Base-by-base conservation (phyloP, 2,888 invertebrate species). In the Parascotia fuliginaria region DNA sequence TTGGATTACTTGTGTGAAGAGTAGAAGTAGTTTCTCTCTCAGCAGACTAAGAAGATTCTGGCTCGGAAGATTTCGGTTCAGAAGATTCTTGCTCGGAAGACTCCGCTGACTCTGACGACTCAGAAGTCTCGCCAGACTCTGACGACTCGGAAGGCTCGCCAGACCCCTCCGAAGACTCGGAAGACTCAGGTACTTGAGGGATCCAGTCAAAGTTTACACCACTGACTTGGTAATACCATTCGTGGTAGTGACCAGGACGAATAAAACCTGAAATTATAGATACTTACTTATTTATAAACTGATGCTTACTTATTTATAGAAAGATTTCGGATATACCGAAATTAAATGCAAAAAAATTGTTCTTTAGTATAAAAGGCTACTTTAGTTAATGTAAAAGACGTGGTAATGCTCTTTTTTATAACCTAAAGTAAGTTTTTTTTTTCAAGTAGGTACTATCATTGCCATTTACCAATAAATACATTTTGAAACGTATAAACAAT, bases 231-330 rank as follows among this genome's bases (percentile, higher is more conserved):
- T 42, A 41, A 34, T 69, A 72, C 83, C 83, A 83, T 2, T 61
- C 65, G 24, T 77, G 76, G 46, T 77, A 83, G 48, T 73, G 66
- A 3, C 76, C 79, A 0, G 80, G 70, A 0, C 82, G 75, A 15
- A 75, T 70, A 50, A 81, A 83, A 45, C 73, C 83, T 77, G 60
- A 1, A 40, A 31, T 6, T 3, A 9, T 6, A 24, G 7, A 19
- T n/a, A n/a, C n/a, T n/a, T n/a, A n/a, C n/a, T n/a, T n/a, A n/a
- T n/a, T n/a, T n/a, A n/a, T n/a, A n/a, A n/a, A n/a, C n/a, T n/a
- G n/a, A n/a, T n/a, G n/a, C n/a, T n/a, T n/a, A n/a, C n/a, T n/a
- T n/a, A n/a, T n/a, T n/a, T n/a, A n/a, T n/a, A n/a, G n/a, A n/a
- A n/a, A n/a, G n/a, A n/a, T n/a, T n/a, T n/a, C n/a, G n/a, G n/a